Evolutionary conservation across 1,140 invertebrate species (phyloP).

Genomic region (Homarus americanus): DNA sequence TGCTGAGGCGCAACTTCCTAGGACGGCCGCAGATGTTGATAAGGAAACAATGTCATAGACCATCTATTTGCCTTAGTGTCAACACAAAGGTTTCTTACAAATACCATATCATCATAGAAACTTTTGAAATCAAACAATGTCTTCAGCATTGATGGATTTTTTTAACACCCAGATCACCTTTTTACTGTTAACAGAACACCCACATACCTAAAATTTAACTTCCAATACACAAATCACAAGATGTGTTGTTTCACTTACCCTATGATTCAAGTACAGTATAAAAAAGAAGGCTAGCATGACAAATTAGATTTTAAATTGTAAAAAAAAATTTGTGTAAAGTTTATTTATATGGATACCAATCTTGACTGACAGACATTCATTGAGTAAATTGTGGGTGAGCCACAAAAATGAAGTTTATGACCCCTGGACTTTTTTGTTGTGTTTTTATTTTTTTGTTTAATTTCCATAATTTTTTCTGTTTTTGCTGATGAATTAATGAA

Average conservation of each 20-base stretch:
- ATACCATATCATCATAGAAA: background rate
- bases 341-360: too few relatives aligned
- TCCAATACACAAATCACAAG: conserved; percentile 30
- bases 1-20: background rate
- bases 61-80: background rate
- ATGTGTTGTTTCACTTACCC: background rate
- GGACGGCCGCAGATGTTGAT: background rate
- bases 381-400: too few relatives aligned
- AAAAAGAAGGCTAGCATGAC: too few relatives aligned
- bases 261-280: too few relatives aligned
- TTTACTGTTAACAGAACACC: conserved; percentile 18
- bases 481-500: too few relatives aligned
- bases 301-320: too few relatives aligned
- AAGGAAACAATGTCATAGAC: background rate
- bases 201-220: conserved; percentile 6
- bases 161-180: conserved; percentile 18
- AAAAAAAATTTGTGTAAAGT: too few relatives aligned
- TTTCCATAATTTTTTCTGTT: too few relatives aligned
- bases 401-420: too few relatives aligned
- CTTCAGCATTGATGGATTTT: background rate
- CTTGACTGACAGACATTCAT: too few relatives aligned
- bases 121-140: background rate
- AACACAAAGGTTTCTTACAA: background rate
- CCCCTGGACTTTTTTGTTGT: too few relatives aligned
- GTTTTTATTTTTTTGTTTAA: too few relatives aligned